These are phyloP conservation scores for Machaerirhynchus nigripectus DNA, from an alignment of 2,113 vertebrate species.

Conservation along the genomic window DNA sequence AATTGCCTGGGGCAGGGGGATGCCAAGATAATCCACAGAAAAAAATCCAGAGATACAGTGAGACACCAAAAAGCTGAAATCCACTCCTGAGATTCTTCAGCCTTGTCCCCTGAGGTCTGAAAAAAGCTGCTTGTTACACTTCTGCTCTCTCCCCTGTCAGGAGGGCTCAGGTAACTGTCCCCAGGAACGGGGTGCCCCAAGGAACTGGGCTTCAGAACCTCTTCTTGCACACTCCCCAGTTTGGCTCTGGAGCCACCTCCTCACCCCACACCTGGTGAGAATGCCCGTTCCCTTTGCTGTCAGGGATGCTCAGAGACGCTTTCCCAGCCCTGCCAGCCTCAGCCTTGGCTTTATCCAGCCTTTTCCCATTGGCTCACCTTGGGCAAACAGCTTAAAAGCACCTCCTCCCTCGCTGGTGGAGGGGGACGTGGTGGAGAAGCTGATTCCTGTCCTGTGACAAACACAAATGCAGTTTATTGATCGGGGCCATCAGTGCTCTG, in stretches of 20 bases:
- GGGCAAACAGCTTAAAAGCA: neutral
- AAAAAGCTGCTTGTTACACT: neutral
- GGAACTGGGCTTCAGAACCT: neutral
- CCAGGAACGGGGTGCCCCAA: neutral
- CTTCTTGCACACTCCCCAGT: neutral
- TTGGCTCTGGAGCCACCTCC: neutral
- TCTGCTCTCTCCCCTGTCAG: neutral
- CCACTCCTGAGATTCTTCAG: neutral
- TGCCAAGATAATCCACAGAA: neutral
- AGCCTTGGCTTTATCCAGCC: neutral
- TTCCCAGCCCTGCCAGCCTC: neutral
- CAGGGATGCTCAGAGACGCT: neutral
- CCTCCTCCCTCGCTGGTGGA: neutral
- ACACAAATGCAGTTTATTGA: neutral
- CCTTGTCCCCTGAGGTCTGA: neutral
- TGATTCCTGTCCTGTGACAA: neutral
- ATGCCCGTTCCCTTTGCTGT: neutral
- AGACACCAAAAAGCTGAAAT: neutral
- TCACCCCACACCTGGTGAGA: accelerated
- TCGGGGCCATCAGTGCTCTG: neutral
- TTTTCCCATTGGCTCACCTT: neutral
- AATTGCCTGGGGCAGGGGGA: neutral
- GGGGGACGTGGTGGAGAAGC: neutral
- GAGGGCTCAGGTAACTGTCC: neutral
- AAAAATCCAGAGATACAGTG: neutral